phyloP scores from a whole-genome alignment of 2,797 vertebrate species.

The Bradypodion pumilum region DNA sequence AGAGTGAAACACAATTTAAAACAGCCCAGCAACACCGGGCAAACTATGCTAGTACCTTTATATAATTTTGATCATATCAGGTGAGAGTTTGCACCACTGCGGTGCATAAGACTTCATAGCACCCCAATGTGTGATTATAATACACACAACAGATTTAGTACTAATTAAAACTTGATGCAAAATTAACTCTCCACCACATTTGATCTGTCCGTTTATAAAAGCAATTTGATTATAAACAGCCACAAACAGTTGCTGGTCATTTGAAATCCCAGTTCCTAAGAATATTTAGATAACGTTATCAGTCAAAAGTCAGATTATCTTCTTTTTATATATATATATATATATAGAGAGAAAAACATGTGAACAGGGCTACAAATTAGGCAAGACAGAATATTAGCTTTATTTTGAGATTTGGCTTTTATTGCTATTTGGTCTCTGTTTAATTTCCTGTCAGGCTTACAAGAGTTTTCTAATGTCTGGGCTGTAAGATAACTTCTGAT shows the following conservation, averaged over 20 bases:
- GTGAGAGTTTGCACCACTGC: neutral
- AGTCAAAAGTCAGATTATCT: constrained; percentile 52
- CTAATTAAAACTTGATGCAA: neutral
- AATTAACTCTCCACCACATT: constrained; percentile 25
- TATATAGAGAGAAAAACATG: constrained; percentile 27
- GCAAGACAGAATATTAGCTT: constrained; percentile 68
- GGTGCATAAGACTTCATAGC: neutral
- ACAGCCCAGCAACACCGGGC: no score
- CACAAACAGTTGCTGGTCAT: constrained; percentile 42
- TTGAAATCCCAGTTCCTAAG: constrained; percentile 51
- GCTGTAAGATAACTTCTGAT: constrained; percentile 81
- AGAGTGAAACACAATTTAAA: no score
- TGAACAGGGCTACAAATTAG: constrained; percentile 64
- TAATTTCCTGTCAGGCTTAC: constrained; percentile 81
- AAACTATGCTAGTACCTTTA: no score
- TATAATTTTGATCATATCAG: neutral
- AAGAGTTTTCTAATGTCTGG: constrained; percentile 78
- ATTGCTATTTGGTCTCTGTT: constrained; percentile 71
- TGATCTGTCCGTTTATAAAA: constrained; percentile 9
- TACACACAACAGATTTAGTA: neutral
- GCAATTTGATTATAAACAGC: constrained; percentile 23
- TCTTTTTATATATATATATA: constrained; percentile 55
- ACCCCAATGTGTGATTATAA: neutral
- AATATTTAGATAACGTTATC: constrained; percentile 69
- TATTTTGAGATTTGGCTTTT: constrained; percentile 59